Evolutionary conservation across 37 sponge, comb jelly and placozoan genomes (phyloP), one percentile per base, ranked within the genome.

Genomic region (Ianthella basta): DNA sequence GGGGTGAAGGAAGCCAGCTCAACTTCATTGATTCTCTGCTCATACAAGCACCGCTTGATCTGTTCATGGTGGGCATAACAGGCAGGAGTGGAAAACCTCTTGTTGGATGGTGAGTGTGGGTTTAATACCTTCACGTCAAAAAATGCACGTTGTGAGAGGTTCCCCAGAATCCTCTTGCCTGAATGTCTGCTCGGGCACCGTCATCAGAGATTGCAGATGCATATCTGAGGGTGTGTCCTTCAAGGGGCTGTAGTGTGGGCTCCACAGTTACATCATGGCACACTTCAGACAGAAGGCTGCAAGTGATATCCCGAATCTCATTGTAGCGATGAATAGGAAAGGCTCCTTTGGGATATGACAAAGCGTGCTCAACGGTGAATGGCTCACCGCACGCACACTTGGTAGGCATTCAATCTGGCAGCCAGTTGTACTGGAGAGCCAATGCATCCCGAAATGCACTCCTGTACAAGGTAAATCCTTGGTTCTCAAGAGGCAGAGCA

Each of bases 91-190:
- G 78, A 3, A 4, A 75, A 75, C 78, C 38, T 75, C 78, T 75
- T 50, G 78, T 75, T 75, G 78, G 78, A 75, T 53, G 37, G 37
- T 50, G 78, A 50, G 54, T 75, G 21, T 19, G 78, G 72, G 78
- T 75, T 75, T 5, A 75, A 75, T 16, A 75, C 78, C 78, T 75
- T 75, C 4, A 75, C 53, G 40, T 75, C 78, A 36, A 75, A 75
- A 53, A 75, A 75, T 75, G n/a, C n/a, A 50, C 78, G 53, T 75
- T 75, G 3, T 75, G 78, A 39, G 53, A 50, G 10, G 20, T 75
- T 5, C 78, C 8, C 78, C 78, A 75, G 78, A 75, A 75, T 15
- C 40, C 54, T 50, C 78, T 75, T 1, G 54, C 78, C 14, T 50
- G 53, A 4, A 75, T 41, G 25, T 75, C 78, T 1, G 21, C 78